Evolutionary conservation across 53 echinoderm and acorn worm genomes (phyloP).

Genomic region (Paelopatides confundens): DNA sequence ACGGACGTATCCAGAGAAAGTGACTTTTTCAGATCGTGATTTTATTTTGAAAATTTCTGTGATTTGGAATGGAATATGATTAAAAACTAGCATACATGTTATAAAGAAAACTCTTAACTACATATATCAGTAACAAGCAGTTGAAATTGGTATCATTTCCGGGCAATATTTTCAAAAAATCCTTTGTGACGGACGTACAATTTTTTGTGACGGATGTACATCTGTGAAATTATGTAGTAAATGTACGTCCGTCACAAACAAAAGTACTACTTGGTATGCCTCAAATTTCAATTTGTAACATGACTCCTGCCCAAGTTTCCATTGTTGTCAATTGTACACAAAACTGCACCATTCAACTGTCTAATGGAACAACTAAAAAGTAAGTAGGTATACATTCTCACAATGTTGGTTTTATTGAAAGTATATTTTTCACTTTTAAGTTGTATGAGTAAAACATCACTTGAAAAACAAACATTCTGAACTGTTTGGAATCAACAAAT

Average conservation of each 20-base stretch:
- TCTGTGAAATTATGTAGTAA: neutral
- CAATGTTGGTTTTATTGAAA: too few relatives aligned
- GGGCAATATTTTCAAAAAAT: neutral
- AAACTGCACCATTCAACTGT: neutral
- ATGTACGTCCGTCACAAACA: constrained; percentile 11
- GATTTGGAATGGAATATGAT: neutral
- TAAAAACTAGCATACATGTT: neutral
- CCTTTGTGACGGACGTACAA: neutral
- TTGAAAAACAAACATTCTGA: too few relatives aligned
- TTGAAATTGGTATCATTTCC: neutral
- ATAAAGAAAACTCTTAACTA: neutral
- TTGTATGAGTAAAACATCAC: too few relatives aligned
- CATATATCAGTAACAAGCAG: too few relatives aligned
- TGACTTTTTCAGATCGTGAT: constrained; percentile 6
- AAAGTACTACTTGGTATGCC: neutral
- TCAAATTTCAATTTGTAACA: too few relatives aligned
- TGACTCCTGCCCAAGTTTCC: too few relatives aligned
- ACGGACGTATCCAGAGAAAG: constrained; percentile 17
- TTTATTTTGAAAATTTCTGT: constrained; percentile 11
- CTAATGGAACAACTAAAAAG: neutral
- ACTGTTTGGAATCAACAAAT: too few relatives aligned
- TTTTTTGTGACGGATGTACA: neutral
- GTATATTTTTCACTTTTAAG: too few relatives aligned
- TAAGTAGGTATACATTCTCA: neutral
- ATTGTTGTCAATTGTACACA: too few relatives aligned